Evolutionary conservation across 2,113 vertebrate species (phyloP).

Genomic region (Epinephelus moara): DNA sequence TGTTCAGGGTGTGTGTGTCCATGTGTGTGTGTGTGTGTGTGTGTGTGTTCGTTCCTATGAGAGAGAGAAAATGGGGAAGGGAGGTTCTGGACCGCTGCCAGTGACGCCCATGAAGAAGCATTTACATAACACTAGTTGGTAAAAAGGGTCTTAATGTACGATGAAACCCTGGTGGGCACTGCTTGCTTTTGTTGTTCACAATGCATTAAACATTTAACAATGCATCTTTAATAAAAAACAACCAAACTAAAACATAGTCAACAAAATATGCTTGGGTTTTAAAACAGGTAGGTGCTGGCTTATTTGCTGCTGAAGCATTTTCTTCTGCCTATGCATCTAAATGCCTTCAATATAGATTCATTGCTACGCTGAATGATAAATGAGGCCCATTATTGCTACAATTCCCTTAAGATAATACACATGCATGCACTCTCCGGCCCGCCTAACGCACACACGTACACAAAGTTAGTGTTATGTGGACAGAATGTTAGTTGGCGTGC

Average conservation of each 20-base stretch:
- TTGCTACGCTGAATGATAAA: conserved; percentile 39
- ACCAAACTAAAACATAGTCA: background rate
- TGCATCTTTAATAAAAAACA: conserved; percentile 1
- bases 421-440: background rate
- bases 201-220: conserved; percentile 25
- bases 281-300: conserved; percentile 25
- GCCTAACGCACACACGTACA: background rate
- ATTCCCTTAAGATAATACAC: conserved; percentile 19
- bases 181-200: conserved; percentile 7
- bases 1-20: background rate
- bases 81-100: conserved; percentile 17
- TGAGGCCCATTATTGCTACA: conserved; percentile 22
- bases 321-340: background rate
- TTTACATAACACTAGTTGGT: background rate
- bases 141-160: background rate
- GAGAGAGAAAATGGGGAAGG: background rate
- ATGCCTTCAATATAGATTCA: conserved; percentile 27
- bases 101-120: background rate
- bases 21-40: conserved; percentile 10
- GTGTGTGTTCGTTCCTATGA: background rate
- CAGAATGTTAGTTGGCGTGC: background rate
- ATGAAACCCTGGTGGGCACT: background rate
- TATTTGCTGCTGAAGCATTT: conserved; percentile 13
- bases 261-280: conserved; percentile 19
- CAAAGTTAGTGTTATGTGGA: background rate